These are phyloP conservation scores for Dendrocincla fuliginosa DNA, from an alignment of 2,797 vertebrate species.

Conservation along the genomic window DNA sequence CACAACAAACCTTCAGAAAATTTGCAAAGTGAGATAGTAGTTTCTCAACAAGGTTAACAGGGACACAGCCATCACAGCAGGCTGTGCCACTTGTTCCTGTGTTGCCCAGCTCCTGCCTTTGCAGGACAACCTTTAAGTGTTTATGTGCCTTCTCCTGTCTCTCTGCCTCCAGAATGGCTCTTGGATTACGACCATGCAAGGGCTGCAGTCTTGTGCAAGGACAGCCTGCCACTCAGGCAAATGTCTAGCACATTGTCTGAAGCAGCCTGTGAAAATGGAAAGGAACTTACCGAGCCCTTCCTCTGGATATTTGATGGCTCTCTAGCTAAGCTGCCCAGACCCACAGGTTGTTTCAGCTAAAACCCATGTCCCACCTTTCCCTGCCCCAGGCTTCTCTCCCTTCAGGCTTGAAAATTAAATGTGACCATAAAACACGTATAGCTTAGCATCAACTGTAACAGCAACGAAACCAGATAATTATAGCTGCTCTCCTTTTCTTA, in stretches of 20 bases:
- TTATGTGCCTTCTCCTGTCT: background rate
- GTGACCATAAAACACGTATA: background rate
- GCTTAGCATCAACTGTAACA: background rate
- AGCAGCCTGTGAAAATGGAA: background rate
- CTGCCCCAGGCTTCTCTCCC: background rate
- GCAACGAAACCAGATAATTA: background rate
- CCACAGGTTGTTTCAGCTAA: background rate
- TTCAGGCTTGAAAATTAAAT: background rate
- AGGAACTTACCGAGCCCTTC: background rate
- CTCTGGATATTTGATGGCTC: background rate
- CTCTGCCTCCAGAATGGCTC: rapidly evolving
- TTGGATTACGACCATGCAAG: background rate
- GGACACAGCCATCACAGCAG: background rate
- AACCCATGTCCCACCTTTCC: background rate
- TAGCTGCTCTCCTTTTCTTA: background rate
- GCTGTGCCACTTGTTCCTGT: rapidly evolving
- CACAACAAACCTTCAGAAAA: background rate
- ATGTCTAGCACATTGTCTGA: background rate
- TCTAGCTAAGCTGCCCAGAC: background rate
- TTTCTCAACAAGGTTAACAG: background rate
- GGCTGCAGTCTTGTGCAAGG: background rate
- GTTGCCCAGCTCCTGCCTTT: background rate
- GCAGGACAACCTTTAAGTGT: background rate
- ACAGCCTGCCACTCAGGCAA: background rate
- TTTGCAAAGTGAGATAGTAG: background rate